Evolutionary conservation across 2,888 invertebrate species (phyloP).

Genomic region (Latheticus oryzae): DNA sequence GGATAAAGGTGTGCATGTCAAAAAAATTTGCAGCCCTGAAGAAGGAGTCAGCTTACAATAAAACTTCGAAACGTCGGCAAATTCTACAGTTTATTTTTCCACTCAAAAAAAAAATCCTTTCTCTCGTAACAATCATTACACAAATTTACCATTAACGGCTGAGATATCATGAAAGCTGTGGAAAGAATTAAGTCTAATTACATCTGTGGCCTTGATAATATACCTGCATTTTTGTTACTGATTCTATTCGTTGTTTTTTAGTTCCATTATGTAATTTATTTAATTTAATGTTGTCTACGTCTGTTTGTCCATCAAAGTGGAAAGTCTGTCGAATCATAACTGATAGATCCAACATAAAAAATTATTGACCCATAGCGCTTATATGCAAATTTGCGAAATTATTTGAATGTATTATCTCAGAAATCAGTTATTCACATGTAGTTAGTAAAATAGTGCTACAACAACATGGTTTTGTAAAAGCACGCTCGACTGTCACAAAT

Average conservation of each 20-base stretch:
- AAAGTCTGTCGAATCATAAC: neutral
- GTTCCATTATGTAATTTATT: conserved; percentile 3
- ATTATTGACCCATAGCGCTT: conserved; percentile 8
- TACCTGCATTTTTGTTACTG: conserved; percentile 13
- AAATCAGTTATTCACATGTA: conserved; percentile 8
- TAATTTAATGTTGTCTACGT: conserved; percentile 8
- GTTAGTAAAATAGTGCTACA: neutral
- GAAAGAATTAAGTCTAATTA: conserved; percentile 10
- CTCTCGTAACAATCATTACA: neutral
- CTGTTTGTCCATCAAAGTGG: conserved; percentile 8
- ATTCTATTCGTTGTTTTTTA: conserved; percentile 10
- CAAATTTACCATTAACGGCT: neutral
- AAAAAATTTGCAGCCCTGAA: too few relatives aligned
- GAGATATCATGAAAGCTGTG: conserved; percentile 3
- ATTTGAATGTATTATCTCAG: conserved; percentile 1
- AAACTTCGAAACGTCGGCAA: too few relatives aligned
- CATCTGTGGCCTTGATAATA: conserved; percentile 13
- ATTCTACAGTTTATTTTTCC: too few relatives aligned
- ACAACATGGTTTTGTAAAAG: too few relatives aligned
- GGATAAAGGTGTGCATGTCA: too few relatives aligned
- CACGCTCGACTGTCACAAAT: conserved; percentile 6
- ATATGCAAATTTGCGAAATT: conserved; percentile 17
- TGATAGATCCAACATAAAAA: conserved; percentile 4
- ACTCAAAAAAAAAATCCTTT: too few relatives aligned
- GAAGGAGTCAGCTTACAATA: too few relatives aligned